Base-by-base conservation (phyloP, 2,888 invertebrate genomes). In the Amblyteles armatorius region DNA sequence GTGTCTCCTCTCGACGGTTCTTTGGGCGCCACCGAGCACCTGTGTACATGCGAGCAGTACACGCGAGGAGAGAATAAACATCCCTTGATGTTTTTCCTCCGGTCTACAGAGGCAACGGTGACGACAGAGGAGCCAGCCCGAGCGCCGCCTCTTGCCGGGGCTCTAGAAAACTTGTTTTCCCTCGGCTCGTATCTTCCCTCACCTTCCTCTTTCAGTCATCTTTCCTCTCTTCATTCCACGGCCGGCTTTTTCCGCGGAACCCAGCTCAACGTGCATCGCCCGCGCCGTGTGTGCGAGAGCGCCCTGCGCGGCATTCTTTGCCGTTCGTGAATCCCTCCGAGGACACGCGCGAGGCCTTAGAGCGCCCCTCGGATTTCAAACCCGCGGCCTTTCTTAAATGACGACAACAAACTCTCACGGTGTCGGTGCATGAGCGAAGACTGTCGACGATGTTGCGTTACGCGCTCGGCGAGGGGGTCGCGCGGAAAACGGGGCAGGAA, bases 81-180 rank as follows among this genome's bases (percentile, higher is more conserved):
- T 83, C 85, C 86, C 87, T 87, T 85, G 86, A 87, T 87, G 87
- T 86, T 87, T 48, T 82, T 81, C 72, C 77, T 81, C 80, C 0
- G 44, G 77, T 80, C 80, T 77, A 60, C 33, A 72, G 84, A 67
- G 74, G 67, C 67, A 71, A 65, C 76, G 80, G 71, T 50, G 71
- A 50, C 67, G 71, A 50, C 67, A 73, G 40, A 71, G 71, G 52
- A 63, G 26, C 26, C 19, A 9, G 52, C 5, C 7, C 1, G 48
- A 33, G 48, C 16, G 57, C 67, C 65, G 36, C 44, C 71, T 79
- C 74, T 80, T 60, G 72, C 57, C 71, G 63, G n/a, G 69, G 57
- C 74, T 72, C 63, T 55, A 52, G 72, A 80, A 77, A 80, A 77
- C 40, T 77, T 82, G 60, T 60, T 40, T 57, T 78, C 52, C 63